Evolutionary conservation across 2,797 vertebrate genomes (phyloP), one percentile per base, ranked within the genome.

Genomic region (Enoplosus armatus): DNA sequence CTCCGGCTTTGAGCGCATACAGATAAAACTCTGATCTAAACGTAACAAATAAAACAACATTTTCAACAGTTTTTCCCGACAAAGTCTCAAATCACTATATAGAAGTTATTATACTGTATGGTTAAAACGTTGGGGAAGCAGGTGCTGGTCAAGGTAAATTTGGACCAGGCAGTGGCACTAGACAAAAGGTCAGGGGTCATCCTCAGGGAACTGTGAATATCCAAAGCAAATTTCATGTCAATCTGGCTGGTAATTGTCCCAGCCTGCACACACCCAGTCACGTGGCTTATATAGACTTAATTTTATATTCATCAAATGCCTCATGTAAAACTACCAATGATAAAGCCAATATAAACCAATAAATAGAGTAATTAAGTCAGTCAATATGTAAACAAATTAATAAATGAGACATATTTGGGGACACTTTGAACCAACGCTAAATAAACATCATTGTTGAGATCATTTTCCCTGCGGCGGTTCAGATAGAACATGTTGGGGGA

Each of bases 351-450:
- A 22, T 26, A 16, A 45, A 50, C 9, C 14, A 24, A 31, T 11
- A 45, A 54, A 35, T 8, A 24, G 15, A 20, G 16, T 53, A 6
- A 33, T 22, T 47, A 16, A 35, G 15, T 45, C 41, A 18, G 15
- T 26, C 0, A 26, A 11, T 39, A 15, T 45, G 41, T 22, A 51
- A 41, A 67, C 33, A 29, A 24, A 53, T 10, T 0, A 47, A 50
- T 26, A 39, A 45, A 53, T 24, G 1, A 31, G 7, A 33, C 20
- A 4, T 11, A 12, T 48, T 31, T 24, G 15, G 18, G 29, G n/a
- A 48, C 18, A 48, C 61, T 60, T 59, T 50, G 18, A 8, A 43
- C 35, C 47, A 72, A 60, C 51, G 16, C 14, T 31, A 77, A 72
- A 29, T 45, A 41, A 77, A 60, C 22, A 47, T 55, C 5, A 37